Evolutionary conservation across 2,113 vertebrate species (phyloP), one percentile per base, ranked within the genome.

Genomic region (Hiodon tergisus): DNA sequence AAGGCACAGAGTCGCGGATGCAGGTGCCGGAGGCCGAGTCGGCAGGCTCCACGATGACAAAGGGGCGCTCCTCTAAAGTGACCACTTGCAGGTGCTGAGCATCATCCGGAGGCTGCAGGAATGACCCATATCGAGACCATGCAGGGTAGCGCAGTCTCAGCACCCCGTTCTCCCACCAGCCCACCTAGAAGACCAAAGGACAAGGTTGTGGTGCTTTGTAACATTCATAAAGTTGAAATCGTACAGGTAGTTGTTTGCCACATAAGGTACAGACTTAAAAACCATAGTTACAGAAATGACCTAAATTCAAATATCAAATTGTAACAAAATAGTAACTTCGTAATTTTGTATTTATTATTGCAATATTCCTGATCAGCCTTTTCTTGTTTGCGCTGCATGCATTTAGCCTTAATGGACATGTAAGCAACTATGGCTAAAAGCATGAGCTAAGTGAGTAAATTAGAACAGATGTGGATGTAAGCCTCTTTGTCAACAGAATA

Each of bases 1-100:
- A 98, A 81, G 95, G 96, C 2, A 98, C 95, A 0, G 95, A 95
- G 85, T 98, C 95, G 6, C 95, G 89, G 82, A 98, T 96, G 85
- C 96, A 98, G 71, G 95, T 94, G 83, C 94, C 94, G 0, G 94
- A 95, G 17, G 92, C 91, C 0, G 95, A 91, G 80, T 98, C 96
- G 0, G 93, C 93, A 0, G 88, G 90, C 82, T 98, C 96, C 78
- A 98, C 95, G 1, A 98, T 98, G 78, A 98, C 95, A 0, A 98
- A 98, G 6, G 96, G 96, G 0, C 95, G 83, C 58, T 98, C 95
- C 82, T 98, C 95, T 78, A 98, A 76, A 0, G 96, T 98, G 71
- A 95, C 96, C 83, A 98, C 96, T 0, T 89, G 86, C 68, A 98
- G 91, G 83, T 98, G 95, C 75, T 94, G 94, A 0, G 92, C 89